Conservation (phyloP, 2,888 invertebrate species). For the Melanotus villosus region DNA sequence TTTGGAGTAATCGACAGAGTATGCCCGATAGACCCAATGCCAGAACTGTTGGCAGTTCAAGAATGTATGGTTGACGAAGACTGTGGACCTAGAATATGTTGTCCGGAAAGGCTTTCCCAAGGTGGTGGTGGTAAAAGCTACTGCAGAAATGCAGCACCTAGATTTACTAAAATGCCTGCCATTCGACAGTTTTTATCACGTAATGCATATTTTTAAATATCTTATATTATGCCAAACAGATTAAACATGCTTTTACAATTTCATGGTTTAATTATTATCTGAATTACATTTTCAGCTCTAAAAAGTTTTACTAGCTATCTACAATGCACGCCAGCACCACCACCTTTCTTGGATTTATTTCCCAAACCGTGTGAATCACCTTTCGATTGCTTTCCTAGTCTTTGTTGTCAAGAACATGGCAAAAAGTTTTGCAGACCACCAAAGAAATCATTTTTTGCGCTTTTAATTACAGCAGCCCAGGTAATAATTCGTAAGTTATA, state of each 20-base stretch:
- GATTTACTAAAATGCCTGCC: constrained; percentile 76
- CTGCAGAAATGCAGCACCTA: constrained; percentile 79
- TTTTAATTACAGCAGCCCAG: constrained; percentile 76
- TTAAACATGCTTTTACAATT: too few species aligned
- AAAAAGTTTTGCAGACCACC: constrained; percentile 82
- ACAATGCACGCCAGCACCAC: constrained; percentile 80
- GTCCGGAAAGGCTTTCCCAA: constrained; percentile 72
- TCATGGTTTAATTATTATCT: constrained; percentile 17
- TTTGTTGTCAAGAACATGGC: constrained; percentile 84
- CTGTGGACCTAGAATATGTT: constrained; percentile 84
- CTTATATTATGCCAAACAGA: too few species aligned
- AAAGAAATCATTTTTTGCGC: constrained; percentile 77
- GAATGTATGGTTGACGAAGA: constrained; percentile 78
- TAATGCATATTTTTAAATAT: too few species aligned
- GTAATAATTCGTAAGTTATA: constrained; percentile 62
- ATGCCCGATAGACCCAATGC: constrained; percentile 78
- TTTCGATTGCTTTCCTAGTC: constrained; percentile 84
- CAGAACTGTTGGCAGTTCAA: constrained; percentile 80
- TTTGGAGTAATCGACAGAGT: constrained; percentile 78
- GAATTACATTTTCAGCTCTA: constrained; percentile 58
- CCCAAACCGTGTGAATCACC: constrained; percentile 80
- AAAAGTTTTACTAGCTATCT: constrained; percentile 73
- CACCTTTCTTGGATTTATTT: constrained; percentile 79
- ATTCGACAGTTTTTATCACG: constrained; percentile 76
- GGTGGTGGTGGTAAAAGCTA: constrained; percentile 73